Evolutionary conservation across 1,140 invertebrate species (phyloP).

Genomic region (Leptopilina boulardi): DNA sequence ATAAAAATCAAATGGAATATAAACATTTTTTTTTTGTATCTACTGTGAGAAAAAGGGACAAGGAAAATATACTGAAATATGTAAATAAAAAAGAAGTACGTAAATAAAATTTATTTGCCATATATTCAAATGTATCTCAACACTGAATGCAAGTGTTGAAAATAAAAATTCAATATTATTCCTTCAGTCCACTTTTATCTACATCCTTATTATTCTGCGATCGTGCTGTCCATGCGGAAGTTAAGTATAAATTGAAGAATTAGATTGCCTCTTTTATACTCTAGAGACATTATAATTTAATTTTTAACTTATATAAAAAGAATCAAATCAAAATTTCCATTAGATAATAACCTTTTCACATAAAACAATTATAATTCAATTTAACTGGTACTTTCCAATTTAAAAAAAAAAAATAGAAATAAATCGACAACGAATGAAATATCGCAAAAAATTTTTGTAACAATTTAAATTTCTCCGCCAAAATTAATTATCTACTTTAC

Average conservation of each 20-base stretch:
- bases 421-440: too few relatives aligned
- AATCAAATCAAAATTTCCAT: background rate
- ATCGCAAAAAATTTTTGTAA: too few relatives aligned
- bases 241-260: conserved; percentile 22
- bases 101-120: background rate
- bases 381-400: background rate
- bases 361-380: background rate
- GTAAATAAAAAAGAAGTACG: background rate
- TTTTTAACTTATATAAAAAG: background rate
- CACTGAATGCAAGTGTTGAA: conserved; percentile 2
- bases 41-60: background rate
- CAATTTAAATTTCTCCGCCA: too few relatives aligned
- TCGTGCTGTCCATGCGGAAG: conserved; percentile 12
- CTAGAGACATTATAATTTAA: background rate
- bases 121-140: background rate
- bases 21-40: background rate
- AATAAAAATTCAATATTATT: conserved; percentile 13
- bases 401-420: too few relatives aligned
- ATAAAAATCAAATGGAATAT: background rate
- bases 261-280: background rate
- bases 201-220: background rate
- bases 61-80: background rate
- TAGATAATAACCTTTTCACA: background rate
- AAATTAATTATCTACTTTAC: too few relatives aligned
- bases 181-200: conserved; percentile 1